Percentiles rank a stretch among this genome's conserved stretches.
phyloP scores from a whole-genome alignment of 2,113 vertebrate species.

The Thomomys bottae region DNA sequence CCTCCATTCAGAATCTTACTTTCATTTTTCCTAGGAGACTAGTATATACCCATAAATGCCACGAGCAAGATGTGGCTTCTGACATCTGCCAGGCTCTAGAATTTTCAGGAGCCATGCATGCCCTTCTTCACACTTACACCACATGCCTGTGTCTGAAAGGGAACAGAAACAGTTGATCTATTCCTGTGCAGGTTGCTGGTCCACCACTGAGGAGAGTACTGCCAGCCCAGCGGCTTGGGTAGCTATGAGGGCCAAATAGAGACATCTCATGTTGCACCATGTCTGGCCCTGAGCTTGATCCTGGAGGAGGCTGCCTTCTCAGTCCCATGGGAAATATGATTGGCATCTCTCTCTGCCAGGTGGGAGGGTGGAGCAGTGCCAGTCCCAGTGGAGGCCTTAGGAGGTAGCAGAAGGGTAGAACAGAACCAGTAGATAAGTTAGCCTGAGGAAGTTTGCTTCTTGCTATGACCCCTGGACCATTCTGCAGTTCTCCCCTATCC shows the following conservation, averaged over 20 bases:
- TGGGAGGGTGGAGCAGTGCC: not conserved
- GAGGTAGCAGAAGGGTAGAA: not conserved
- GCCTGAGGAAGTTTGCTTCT: not conserved
- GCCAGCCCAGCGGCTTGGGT: not conserved
- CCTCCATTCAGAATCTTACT: not conserved
- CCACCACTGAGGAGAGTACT: not conserved
- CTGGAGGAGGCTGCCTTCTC: not conserved
- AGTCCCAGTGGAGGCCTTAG: not conserved
- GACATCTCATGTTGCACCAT: not conserved
- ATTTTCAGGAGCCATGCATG: not conserved
- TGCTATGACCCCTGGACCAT: not conserved
- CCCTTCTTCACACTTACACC: not conserved
- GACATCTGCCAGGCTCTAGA: not conserved
- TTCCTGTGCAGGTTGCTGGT: not conserved
- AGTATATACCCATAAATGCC: not conserved
- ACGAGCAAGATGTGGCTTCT: not conserved
- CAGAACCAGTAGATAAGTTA: not conserved
- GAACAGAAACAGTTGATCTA: not conserved
- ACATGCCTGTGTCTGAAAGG: not conserved
- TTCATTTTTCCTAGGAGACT: not conserved
- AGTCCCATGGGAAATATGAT: not conserved
- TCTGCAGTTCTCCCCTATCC: not conserved
- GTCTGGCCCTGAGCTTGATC: conserved; percentile 1
- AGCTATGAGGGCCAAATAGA: not conserved
- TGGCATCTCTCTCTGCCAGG: not conserved